Base-by-base conservation (phyloP, 92 coral and sea anemone species). In the Umimayanthus chanpuru region DNA sequence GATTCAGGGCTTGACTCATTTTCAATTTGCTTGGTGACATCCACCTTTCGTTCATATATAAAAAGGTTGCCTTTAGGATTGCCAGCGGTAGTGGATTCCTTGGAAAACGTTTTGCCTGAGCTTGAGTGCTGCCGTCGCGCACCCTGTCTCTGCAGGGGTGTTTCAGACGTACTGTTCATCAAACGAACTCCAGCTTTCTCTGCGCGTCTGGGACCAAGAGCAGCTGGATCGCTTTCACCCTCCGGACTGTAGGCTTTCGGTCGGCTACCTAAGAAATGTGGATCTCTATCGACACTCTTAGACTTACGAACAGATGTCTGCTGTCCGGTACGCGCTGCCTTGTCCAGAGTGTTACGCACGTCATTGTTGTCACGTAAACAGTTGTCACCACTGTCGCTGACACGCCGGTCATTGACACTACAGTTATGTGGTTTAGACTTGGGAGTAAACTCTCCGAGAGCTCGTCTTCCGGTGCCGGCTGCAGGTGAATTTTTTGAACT, bases 181-280 rank as follows among this genome's bases (percentile, higher is more conserved):
- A 43, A 21, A 10, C 23, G 58, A 28, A 25, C 50, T 10, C 66
- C 44, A 40, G 38, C 86, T 85, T 66, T 89, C 89, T 80, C 36
- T 79, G 66, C 88, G 89, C 70, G 89, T 82, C 83, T 88, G 28
- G 90, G 90, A 21, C 88, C 85, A 20, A 89, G 88, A 50, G 80
- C 79, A 75, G 94, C 92, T 4, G 98, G 87, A 79, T 95, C 98
- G 74, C 98, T 95, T 6, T 92, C 96, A 50, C 98, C 98, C 77
- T 95, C 98, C 16, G 98, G 98, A n/a, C 93, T 94, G 55, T 91
- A 90, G 47, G 90, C 98, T 18, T 89, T 93, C 15, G 98, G 96
- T 66, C 94, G 94, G 26, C 90, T 85, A 28, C 73, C 90, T 53
- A 79, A n/a, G 43, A 77, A 85, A 50, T 73, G 76, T 15, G 89